phyloP scores from a whole-genome alignment of 2,888 invertebrate genomes.

The Seira musarum region DNA sequence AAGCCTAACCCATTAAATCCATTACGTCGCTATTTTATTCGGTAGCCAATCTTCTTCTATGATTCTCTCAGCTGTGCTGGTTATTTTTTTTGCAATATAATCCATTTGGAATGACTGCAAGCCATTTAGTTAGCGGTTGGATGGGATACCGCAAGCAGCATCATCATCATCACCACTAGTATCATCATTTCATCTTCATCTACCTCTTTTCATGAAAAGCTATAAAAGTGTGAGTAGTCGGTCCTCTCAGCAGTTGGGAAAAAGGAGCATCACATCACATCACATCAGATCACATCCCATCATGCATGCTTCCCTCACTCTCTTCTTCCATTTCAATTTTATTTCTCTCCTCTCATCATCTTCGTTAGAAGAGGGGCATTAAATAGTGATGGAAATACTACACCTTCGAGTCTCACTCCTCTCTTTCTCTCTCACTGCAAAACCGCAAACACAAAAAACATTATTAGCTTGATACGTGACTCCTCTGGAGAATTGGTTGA shows the following conservation, averaged over 20 bases:
- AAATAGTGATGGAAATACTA: background rate
- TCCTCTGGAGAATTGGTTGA: background rate
- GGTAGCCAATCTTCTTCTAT: background rate
- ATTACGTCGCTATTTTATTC: background rate
- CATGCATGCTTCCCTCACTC: background rate
- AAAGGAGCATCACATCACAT: too few relatives aligned
- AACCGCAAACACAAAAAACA: too few relatives aligned
- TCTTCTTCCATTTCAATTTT: background rate
- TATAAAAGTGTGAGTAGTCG: background rate
- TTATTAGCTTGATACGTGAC: background rate
- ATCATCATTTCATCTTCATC: constrained; percentile 1
- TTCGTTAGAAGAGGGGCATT: background rate
- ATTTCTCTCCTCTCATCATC: background rate
- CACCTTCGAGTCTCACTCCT: background rate
- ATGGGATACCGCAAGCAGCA: constrained; percentile 59
- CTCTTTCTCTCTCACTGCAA: too few relatives aligned
- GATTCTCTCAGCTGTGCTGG: background rate
- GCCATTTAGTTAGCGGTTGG: constrained; percentile 58
- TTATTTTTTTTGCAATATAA: constrained; percentile 28
- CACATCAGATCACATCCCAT: too few relatives aligned
- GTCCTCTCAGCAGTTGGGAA: too few relatives aligned
- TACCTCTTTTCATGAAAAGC: background rate
- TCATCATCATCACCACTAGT: constrained; percentile 8
- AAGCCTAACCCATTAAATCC: background rate
- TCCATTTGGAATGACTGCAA: constrained; percentile 48